Evolutionary conservation across 1,140 invertebrate species (phyloP).

Genomic region (Battus philenor): DNA sequence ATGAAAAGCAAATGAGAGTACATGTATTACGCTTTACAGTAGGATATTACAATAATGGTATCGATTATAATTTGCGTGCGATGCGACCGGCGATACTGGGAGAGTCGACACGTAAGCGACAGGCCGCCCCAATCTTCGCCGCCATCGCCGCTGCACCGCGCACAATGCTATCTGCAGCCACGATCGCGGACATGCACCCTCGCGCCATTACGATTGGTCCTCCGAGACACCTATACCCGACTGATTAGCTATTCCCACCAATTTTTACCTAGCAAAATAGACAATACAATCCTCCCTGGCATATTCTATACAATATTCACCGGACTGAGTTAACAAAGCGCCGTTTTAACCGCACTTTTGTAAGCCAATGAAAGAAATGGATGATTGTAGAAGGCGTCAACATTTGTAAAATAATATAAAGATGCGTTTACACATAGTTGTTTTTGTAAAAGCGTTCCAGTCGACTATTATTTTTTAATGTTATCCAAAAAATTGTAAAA

Average conservation of each 20-base stretch:
- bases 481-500: too few relatives aligned
- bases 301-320: too few relatives aligned
- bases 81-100: constrained; percentile 55
- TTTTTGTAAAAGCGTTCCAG: too few relatives aligned
- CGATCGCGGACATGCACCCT: constrained; percentile 63
- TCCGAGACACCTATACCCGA: constrained; percentile 47
- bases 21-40: constrained; percentile 24
- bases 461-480: too few relatives aligned
- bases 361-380: too few relatives aligned
- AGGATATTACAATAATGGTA: constrained; percentile 73
- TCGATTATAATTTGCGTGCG: constrained; percentile 75
- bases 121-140: constrained; percentile 60
- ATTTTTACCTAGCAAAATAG: constrained; percentile 5
- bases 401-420: too few relatives aligned
- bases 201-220: constrained; percentile 66
- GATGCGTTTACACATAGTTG: too few relatives aligned
- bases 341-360: too few relatives aligned
- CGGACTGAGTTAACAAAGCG: too few relatives aligned
- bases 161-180: constrained; percentile 67
- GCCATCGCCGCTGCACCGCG: constrained; percentile 59
- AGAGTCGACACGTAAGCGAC: constrained; percentile 69
- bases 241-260: constrained; percentile 56
- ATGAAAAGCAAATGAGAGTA: too few relatives aligned
- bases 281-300: too few relatives aligned
- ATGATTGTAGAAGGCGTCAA: too few relatives aligned